Conservation (phyloP, 2,797 vertebrate genomes). For the Halcyon leucocephala region DNA sequence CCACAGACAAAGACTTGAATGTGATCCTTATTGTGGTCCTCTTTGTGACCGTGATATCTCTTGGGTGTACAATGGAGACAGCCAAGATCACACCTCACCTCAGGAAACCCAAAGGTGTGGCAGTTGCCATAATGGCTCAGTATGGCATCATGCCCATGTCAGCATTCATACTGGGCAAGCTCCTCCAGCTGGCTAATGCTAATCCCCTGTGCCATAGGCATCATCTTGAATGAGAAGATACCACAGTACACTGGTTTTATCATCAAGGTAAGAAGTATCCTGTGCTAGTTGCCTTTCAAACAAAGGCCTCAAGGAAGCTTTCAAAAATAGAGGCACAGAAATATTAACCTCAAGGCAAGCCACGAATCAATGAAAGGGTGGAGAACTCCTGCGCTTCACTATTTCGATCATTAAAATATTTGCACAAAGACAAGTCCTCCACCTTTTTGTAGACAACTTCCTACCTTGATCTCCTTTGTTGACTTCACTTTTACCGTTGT, state of each 20-base stretch:
- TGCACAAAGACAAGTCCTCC: neutral
- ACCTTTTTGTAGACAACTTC: neutral
- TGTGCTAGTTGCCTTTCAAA: neutral
- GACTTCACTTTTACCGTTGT: neutral
- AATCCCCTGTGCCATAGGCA: constrained; percentile 82
- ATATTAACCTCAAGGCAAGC: neutral
- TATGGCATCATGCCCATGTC: constrained; percentile 86
- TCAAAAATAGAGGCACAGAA: neutral
- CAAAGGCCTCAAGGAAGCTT: neutral
- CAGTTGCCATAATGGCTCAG: constrained; percentile 83
- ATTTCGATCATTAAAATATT: neutral
- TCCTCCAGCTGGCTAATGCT: constrained; percentile 79
- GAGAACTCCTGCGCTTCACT: neutral
- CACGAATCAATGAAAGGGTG: neutral
- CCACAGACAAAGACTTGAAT: constrained; percentile 71
- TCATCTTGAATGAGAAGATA: constrained; percentile 83
- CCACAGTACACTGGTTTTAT: constrained; percentile 78
- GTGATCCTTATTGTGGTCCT: constrained; percentile 69
- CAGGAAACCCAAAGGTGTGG: constrained; percentile 81
- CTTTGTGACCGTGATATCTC: constrained; percentile 80
- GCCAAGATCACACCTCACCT: constrained; percentile 85
- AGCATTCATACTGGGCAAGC: constrained; percentile 57
- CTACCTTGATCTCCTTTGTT: neutral
- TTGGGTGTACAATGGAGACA: constrained; percentile 88
- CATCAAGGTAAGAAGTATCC: constrained; percentile 79